Evolutionary conservation across 2,888 invertebrate genomes (phyloP), one percentile per base, ranked within the genome.

Genomic region (Tenthredo scrophulariae): DNA sequence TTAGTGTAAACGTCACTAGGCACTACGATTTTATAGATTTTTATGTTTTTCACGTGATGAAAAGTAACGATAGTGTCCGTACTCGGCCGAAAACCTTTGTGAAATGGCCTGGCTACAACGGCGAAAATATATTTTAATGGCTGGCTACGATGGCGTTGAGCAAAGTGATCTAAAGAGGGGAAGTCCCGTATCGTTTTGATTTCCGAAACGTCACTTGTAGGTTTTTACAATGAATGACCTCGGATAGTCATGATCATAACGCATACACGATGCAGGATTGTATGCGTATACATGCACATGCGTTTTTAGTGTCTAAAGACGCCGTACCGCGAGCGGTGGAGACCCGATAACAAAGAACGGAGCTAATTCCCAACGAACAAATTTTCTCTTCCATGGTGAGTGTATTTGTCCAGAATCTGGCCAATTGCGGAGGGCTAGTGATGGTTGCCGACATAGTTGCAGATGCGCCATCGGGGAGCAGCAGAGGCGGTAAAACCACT

Each of bases 121-220:
- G 29, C 4, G 13, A 15, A 15, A 65, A 65, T 29, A 29, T 29
- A 10, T 10, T 29, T 15, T 13, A 65, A 65, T 29, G 15, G 29
- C 65, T 65, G 29, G 65, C 62, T 62, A n/a, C 62, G 15, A 22
- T 15, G 29, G 33, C 67, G 15, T 67, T 18, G 0, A 1, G 33
- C 33, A 15, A 6, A 33, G 33, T 33, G 33, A 67, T 33, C 1
- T 33, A 67, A 6, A 4, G 33, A 10, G 62, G 67, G 67, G 33
- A 67, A 67, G 33, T 18, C 29, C 67, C 67, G 67, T 6, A 33
- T 33, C 10, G 15, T 94, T 4, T 62, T 0, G 1, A 37, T 62
- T 13, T 62, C 62, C 62, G 3, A 13, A 62, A 26, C 26, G 62
- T 22, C 62, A 62, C 2, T 26, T 62, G 9, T 62, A 26, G 26